phyloP scores from a whole-genome alignment of 2,888 invertebrate genomes.

The Phanerotoma sp. region DNA sequence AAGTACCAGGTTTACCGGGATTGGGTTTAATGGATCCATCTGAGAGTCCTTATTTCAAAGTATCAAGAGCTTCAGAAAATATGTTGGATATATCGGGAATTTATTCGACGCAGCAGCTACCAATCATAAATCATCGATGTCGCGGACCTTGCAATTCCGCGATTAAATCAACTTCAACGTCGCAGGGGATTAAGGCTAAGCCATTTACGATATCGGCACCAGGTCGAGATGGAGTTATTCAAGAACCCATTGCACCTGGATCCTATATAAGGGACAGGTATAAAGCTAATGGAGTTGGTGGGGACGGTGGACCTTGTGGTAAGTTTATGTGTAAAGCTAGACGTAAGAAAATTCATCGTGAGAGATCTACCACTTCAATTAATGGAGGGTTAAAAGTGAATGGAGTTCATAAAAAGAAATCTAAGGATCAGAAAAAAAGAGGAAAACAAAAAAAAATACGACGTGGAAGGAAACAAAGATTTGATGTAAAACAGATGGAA shows the following conservation, averaged over 20 bases:
- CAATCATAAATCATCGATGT: conserved; percentile 26
- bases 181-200: conserved; percentile 7
- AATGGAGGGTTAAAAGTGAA: neutral
- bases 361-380: neutral
- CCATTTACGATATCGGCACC: conserved; percentile 28
- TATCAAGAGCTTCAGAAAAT: conserved; percentile 21
- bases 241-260: conserved; percentile 38
- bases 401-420: neutral
- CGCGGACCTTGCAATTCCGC: conserved; percentile 36
- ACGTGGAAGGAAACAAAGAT: too few species aligned
- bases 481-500: conserved; percentile 16
- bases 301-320: conserved; percentile 40
- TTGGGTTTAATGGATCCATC: conserved; percentile 47
- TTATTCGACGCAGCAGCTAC: conserved; percentile 1
- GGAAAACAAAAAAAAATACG: too few species aligned
- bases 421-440: neutral
- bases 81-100: neutral
- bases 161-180: conserved; percentile 13
- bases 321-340: conserved; percentile 41
- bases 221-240: conserved; percentile 39
- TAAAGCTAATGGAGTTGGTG: conserved; percentile 26
- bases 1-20: conserved; percentile 45
- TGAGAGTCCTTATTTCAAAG: conserved; percentile 48
- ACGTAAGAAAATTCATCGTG: conserved; percentile 17
- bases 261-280: conserved; percentile 32